Evolutionary conservation across 2,113 vertebrate genomes (phyloP), one percentile per base, ranked within the genome.

Genomic region (Oncorhynchus nerka): DNA sequence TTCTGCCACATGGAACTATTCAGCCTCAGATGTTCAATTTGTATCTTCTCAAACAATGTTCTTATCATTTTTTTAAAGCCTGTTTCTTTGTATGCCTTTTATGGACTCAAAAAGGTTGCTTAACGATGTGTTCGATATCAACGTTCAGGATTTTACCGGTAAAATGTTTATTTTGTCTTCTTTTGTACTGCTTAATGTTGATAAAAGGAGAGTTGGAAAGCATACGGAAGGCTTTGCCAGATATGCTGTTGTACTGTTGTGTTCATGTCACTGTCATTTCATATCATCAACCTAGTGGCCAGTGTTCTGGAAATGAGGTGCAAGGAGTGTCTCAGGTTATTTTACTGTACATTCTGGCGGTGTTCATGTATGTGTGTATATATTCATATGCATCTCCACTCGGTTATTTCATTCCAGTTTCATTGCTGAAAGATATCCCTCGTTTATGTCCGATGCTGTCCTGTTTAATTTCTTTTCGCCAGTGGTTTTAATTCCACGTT

Each of bases 261-360:
- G 51, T 85, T 86, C 80, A 85, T 74, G 80, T 84, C 90, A 87
- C 81, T 11, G 73, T 86, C 87, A 81, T 86, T 81, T 88, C 74
- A 32, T 85, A 71, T 86, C 84, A 87, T 90, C 84, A 77, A 68
- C 87, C 81, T 89, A 86, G 86, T 87, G 89, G 89, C 89, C 91
- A 91, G 91, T 91, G 84, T 91, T 92, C 89, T 91, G 91, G 91
- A 90, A 92, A 94, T 94, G 93, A 94, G 93, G 92, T 94, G 93
- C 92, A 92, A 87, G 87, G 86, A 92, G 93, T 93, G 93, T 94
- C 94, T 94, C 94, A 94, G 93, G 94, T 94, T 93, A 91, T 90
- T 93, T 93, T 90, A 45, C 2, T 45, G 39, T 45, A 81, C 89
- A 92, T 94, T 92, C 88, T 89, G 90, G 89, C 92, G 90, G 91